Base-by-base conservation (phyloP, 2,888 invertebrate species). In the Allolobophora icterica region DNA sequence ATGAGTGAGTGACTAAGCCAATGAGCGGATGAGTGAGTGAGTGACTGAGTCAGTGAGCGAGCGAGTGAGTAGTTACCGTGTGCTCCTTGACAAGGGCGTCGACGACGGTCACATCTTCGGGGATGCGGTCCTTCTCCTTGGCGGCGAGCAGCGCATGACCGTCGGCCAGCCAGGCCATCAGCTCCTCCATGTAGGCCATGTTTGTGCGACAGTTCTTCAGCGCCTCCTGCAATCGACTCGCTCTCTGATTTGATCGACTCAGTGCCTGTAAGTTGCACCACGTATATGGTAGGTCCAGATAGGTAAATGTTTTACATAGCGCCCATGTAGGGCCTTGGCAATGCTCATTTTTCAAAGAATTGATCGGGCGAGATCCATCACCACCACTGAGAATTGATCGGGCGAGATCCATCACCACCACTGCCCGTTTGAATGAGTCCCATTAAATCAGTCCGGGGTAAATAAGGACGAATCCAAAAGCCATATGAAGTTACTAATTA, bases 71-170 rank as follows among this genome's bases (percentile, higher is more conserved):
- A 13, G 24, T 84, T 91, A 95, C 95, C 92, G 94, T 91, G 93
- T 95, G 95, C 92, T 95, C 95, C 92, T 94, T 95, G 91, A 94
- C 93, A 42, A 95, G 93, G 15, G 94, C 94, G 91, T 95, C 95
- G 3, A 95, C 94, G 13, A 95, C 94, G 52, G 94, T 94, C 35
- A 95, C 93, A 92, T 95, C 95, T 90, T 95, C 94, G 19, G 95
- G 95, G n/a, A 94, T 94, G 1, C 94, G 94, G 92, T 95, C 95
- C 90, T 94, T 93, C 92, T 95, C 94, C 93, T 95, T 95, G 90
- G 95, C 94, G 87, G 94, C 93, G 89, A 95, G 93, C 91, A 95
- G 93, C 45, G 94, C 94, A 92, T 95, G 95, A 52, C 95, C 94
- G 91, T 95, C 95, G 19, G 94, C 94, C 91, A 95, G 92, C 94